Conservation (phyloP, 2,113 vertebrate genomes). For the Hypomesus transpacificus region DNA sequence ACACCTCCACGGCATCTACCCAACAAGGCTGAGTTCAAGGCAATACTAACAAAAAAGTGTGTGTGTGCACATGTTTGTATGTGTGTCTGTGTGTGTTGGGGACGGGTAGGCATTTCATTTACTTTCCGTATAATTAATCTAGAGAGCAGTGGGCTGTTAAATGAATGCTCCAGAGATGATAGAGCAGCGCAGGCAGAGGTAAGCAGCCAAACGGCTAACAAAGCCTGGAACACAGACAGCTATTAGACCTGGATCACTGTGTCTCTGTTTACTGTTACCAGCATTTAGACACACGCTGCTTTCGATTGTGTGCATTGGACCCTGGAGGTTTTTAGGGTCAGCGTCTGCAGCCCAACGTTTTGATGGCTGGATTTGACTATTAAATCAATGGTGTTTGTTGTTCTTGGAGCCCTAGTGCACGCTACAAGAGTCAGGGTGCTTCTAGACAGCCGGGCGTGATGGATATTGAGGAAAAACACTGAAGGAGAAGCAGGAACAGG, state of each 20-base stretch:
- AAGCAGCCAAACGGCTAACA: conserved; percentile 29
- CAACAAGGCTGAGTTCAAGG: no score
- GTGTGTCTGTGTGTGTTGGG: background rate
- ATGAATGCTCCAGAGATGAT: background rate
- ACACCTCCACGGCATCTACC: no score
- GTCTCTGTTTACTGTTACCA: conserved; percentile 45
- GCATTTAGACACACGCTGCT: conserved; percentile 46
- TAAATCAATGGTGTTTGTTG: conserved; percentile 54
- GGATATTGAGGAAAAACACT: conserved; percentile 23
- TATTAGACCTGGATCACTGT: conserved; percentile 39
- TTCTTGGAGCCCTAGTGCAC: conserved; percentile 3
- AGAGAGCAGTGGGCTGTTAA: conserved; percentile 20
- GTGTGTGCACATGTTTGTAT: background rate
- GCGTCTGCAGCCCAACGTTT: conserved; percentile 31
- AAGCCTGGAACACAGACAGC: conserved; percentile 38
- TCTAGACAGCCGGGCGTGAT: conserved; percentile 25
- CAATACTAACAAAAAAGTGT: background rate
- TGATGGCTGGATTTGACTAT: conserved; percentile 43
- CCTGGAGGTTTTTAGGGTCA: conserved; percentile 37
- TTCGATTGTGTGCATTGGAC: conserved; percentile 39
- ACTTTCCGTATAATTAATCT: conserved; percentile 31
- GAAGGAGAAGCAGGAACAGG: background rate
- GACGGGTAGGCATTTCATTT: conserved; percentile 1
- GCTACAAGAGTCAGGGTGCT: background rate
- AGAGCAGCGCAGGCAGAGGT: conserved; percentile 23